These are phyloP conservation scores for Dryas iulia DNA, from an alignment of 1,140 invertebrate genomes.

Conservation along the genomic window DNA sequence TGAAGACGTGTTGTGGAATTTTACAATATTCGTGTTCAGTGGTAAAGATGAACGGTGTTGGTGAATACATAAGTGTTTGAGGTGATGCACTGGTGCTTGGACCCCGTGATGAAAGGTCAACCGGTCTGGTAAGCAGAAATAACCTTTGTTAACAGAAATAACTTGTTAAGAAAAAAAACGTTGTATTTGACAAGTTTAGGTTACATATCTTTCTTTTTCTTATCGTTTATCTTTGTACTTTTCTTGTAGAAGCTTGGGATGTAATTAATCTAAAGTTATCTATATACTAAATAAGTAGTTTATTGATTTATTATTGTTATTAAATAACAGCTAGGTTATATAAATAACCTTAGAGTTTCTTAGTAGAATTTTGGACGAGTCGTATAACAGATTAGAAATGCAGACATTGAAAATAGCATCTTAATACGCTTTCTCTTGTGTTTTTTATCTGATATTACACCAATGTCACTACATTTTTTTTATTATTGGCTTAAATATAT, in stretches of 20 bases:
- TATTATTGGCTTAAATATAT: background rate
- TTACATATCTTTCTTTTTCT: background rate
- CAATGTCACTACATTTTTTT: background rate
- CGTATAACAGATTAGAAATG: background rate
- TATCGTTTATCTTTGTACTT: background rate
- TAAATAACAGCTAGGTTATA: too few relatives aligned
- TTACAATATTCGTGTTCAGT: slow-evolving; percentile 61
- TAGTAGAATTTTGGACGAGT: background rate
- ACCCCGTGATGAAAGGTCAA: slow-evolving; percentile 70
- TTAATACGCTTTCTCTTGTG: background rate
- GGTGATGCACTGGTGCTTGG: slow-evolving; percentile 61
- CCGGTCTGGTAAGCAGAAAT: slow-evolving; percentile 70
- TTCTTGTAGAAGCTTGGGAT: background rate
- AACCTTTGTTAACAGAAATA: background rate
- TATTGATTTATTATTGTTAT: background rate
- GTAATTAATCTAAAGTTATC: too few relatives aligned
- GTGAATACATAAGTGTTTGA: slow-evolving; percentile 54
- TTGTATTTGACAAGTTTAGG: background rate
- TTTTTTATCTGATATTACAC: background rate
- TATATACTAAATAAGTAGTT: background rate
- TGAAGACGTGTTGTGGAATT: slow-evolving; percentile 33
- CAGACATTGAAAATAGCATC: background rate
- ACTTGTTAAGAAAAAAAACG: background rate
- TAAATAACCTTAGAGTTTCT: background rate
- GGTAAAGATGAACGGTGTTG: slow-evolving; percentile 66